Evolutionary conservation across 1,140 invertebrate genomes (phyloP), one percentile per base, ranked within the genome.

Genomic region (Drosophila simulans): DNA sequence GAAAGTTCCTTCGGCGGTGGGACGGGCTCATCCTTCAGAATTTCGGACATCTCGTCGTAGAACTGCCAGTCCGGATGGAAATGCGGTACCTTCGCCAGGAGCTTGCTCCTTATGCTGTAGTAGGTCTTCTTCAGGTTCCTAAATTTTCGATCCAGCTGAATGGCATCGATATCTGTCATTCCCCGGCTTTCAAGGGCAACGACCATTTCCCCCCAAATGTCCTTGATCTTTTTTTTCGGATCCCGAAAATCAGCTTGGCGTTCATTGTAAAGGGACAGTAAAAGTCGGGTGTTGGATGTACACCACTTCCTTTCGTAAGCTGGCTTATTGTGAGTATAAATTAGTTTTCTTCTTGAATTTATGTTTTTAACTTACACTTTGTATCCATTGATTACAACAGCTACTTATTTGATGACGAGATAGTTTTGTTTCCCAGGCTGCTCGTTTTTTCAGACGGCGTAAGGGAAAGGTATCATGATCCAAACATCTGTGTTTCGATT

Each of bases 71-170:
- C 52, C 1, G 39, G 60, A 22, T 68, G 46, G 8, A 22, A 65
- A 0, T 40, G 5, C 5, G 27, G 15, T 3, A 35, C 60, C 11
- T 34, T 49, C 12, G 31, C 25, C 45, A 34, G 1, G 0, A 52
- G 27, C 20, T 49, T 65, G 20, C 10, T 66, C 22, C 25, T 12
- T 34, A 68, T 51, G 37, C n/a, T 45, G 20, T 45, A 65, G 27
- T 37, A 68, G 8, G 64, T 68, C 34, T 68, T 68, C 20, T 68
- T 68, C 7, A 68, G 31, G 64, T 68, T 68, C 39, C 64, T 68
- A 13, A 68, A 68, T 13, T 68, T 68, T 10, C 60, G 20, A 25
- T 68, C 64, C 12, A 68, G 37, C 46, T 68, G 64, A 7, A 52
- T 15, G 13, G 60, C 37, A 31, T 68, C 60, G n/a, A 68, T 65